A percentile compares a stretch with the other conserved stretches of the same genome.
These are phyloP conservation scores for Shargacucullia verbasci DNA, from an alignment of 2,888 invertebrate species.

Conservation along the genomic window DNA sequence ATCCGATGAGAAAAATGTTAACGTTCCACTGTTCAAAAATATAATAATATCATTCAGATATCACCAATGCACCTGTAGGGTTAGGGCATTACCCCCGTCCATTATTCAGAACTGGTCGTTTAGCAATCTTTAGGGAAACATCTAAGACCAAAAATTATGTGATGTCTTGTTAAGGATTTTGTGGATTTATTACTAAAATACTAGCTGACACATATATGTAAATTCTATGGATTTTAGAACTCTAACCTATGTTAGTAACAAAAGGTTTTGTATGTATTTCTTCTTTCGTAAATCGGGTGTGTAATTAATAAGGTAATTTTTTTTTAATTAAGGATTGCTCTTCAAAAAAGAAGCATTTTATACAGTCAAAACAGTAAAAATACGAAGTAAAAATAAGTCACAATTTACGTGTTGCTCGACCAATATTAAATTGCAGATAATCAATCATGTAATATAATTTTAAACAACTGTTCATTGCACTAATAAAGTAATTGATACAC, in stretches of 20 bases:
- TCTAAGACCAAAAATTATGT: conserved; percentile 6
- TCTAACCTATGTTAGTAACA: too few species aligned
- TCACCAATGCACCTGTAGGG: conserved; percentile 10
- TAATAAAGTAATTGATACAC: conserved; percentile 56
- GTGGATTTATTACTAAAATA: too few species aligned
- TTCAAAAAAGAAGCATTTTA: conserved; percentile 10
- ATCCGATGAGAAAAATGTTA: not conserved
- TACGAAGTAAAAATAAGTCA: conserved; percentile 23
- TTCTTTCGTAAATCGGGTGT: too few species aligned
- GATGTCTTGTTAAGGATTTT: not conserved
- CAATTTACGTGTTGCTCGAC: conserved; percentile 6
- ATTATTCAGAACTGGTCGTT: conserved; percentile 32
- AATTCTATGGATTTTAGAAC: too few species aligned
- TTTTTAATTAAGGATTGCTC: too few species aligned
- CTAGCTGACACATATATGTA: too few species aligned
- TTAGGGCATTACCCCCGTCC: conserved; percentile 43
- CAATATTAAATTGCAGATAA: conserved; percentile 27
- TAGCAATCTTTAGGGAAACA: conserved; percentile 33
- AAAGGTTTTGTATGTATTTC: too few species aligned
- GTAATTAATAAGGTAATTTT: too few species aligned
- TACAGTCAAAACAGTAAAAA: conserved; percentile 31
- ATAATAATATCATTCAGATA: conserved; percentile 3
- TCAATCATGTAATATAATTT: conserved; percentile 48
- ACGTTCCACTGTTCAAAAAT: not conserved
- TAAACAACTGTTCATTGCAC: conserved; percentile 50